Base-by-base conservation (phyloP, 2,888 invertebrate species). In the Cacoxenus indagator region DNA sequence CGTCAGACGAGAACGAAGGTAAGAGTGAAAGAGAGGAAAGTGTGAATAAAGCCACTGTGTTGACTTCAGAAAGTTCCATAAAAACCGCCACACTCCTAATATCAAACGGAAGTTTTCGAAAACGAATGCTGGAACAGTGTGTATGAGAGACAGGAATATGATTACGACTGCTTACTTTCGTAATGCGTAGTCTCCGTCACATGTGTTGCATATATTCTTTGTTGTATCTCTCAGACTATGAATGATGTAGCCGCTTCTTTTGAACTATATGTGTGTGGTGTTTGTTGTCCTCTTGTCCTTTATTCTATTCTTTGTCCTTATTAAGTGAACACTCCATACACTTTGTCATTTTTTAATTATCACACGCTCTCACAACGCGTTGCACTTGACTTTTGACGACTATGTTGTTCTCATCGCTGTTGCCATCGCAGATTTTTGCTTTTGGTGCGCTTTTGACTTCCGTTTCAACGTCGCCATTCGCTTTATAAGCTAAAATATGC, bases 21-120 rank as follows among this genome's bases (percentile, higher is more conserved):
- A 1, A 37, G 37, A 37, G 14, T 11, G 37, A 4, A 4, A 37
- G 37, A 37, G 37, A 37, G 14, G 2, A 37, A 37, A 37, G 37
- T 2, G 2, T 37, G 37, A 5, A 37, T 11, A 14, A 37, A 37
- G n/a, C n/a, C n/a, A n/a, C n/a, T n/a, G n/a, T n/a, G n/a, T n/a
- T n/a, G n/a, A n/a, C n/a, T n/a, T n/a, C 57, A 57, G 57, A 29
- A 57, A 57, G 29, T 57, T 14, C 57, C 57, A 57, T 57, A 57
- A 57, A 57, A 57, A 57, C 57, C 27, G n/a, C n/a, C n/a, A n/a
- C n/a, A n/a, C n/a, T 29, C 29, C 27, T 57, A 57, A 57, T 57
- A 57, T 26, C 57, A 57, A 57, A 57, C 57, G 57, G 57, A 57
- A 57, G 57, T 57, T 14, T 37, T 8, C 37, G 37, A 37, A 37